Conservation (phyloP, 2,797 vertebrate genomes). For the Falco novaeseelandiae region DNA sequence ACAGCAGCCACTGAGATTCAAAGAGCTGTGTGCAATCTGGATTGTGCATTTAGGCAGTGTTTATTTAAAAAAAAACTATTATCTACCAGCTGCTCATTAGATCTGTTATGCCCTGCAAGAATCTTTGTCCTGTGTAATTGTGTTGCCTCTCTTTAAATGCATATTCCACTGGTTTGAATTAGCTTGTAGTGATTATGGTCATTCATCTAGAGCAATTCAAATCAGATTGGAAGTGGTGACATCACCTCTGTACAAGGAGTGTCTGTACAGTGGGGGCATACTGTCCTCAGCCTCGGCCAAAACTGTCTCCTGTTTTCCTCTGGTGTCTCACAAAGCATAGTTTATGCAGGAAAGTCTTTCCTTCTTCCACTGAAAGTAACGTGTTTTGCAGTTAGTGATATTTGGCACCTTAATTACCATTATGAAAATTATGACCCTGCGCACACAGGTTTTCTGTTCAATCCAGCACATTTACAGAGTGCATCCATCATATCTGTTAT, state of each 20-base stretch:
- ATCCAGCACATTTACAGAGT: constrained; percentile 16
- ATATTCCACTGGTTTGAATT: constrained; percentile 58
- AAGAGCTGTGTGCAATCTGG: constrained; percentile 13
- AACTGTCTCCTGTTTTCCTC: neutral
- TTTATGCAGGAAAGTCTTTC: neutral
- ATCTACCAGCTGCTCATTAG: constrained; percentile 64
- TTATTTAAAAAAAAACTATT: constrained; percentile 66
- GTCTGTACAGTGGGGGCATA: neutral
- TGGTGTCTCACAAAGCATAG: neutral
- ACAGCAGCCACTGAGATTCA: constrained; percentile 26
- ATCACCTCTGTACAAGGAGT: neutral
- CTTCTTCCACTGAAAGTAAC: neutral
- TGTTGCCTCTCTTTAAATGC: neutral
- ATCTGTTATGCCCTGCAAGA: constrained; percentile 28
- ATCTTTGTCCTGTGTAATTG: constrained; percentile 33
- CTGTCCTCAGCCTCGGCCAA: neutral
- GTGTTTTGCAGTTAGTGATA: neutral
- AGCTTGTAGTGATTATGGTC: constrained; percentile 22
- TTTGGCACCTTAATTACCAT: neutral
- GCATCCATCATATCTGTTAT: neutral
- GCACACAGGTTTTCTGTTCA: constrained; percentile 32
- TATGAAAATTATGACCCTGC: neutral
- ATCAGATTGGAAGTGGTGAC: constrained; percentile 26
- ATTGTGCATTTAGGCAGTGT: constrained; percentile 45
- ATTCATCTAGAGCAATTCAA: constrained; percentile 40